These are phyloP conservation scores for Bombyx mori DNA, from an alignment of 1,140 invertebrate species.

Conservation along the genomic window ASM3026992v2 NC_085119.1:5173501-5174000, in stretches of 20 bases:
- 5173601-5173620: constrained; percentile 69
- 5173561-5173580: constrained; percentile 52
- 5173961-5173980: too few relatives aligned
- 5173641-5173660: constrained; percentile 81
- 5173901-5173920: too few relatives aligned
- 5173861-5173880: too few relatives aligned
- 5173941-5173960: too few relatives aligned
- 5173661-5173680: constrained; percentile 83
- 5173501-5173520: neutral
- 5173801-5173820: too few relatives aligned
- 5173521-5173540: too few relatives aligned
- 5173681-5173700: constrained; percentile 84
- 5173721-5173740: constrained; percentile 81
- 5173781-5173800: too few relatives aligned
- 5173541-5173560: constrained; percentile 10
- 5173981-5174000: too few relatives aligned
- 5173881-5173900: too few relatives aligned
- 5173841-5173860: too few relatives aligned
- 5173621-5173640: constrained; percentile 75
- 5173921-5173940: too few relatives aligned
- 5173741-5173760: constrained; percentile 65
- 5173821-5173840: too few relatives aligned
- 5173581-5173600: constrained; percentile 40
- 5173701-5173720: constrained; percentile 88
- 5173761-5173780: neutral